Evolutionary conservation across 2,797 vertebrate genomes (phyloP).

Genomic region (Ciconia nigra): DNA sequence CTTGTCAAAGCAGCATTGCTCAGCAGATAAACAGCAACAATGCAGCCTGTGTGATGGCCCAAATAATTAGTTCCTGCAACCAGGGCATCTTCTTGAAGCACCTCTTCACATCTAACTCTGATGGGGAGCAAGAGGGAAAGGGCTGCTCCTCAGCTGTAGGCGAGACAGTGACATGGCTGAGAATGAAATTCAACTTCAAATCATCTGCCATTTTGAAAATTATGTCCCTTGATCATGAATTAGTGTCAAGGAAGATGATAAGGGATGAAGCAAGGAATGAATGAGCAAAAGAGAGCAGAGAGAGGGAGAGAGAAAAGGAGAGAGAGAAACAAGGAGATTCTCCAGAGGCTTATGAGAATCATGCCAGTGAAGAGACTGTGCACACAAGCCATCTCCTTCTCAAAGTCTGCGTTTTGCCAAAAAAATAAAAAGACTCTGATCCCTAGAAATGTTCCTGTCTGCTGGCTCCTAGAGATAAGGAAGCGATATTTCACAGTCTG

Average conservation of each 20-base stretch:
- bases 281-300: background rate
- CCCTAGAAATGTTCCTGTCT: slow-evolving; percentile 75
- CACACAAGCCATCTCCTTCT: slow-evolving; percentile 42
- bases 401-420: slow-evolving; percentile 48
- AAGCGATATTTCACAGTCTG: slow-evolving; percentile 79
- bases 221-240: slow-evolving; percentile 28
- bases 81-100: slow-evolving; percentile 24
- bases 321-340: background rate
- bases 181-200: background rate
- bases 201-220: background rate
- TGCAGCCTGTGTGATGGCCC: background rate
- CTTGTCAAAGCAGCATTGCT: slow-evolving; percentile 28
- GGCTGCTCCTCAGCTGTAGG: background rate
- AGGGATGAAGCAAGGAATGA: slow-evolving; percentile 10
- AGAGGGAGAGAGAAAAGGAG: background rate
- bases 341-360: slow-evolving; percentile 21
- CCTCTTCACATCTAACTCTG: background rate
- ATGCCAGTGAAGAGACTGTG: background rate
- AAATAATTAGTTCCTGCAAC: slow-evolving; percentile 42
- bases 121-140: background rate
- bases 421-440: slow-evolving; percentile 50
- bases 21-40: slow-evolving; percentile 55
- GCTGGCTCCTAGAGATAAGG: slow-evolving; percentile 82
- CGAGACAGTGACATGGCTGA: background rate
- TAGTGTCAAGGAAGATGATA: slow-evolving; percentile 22